Percentiles rank a stretch among this genome's conserved stretches.
Conservation (phyloP, 2,113 vertebrate genomes). For the Motacilla tschutschensis region DNA sequence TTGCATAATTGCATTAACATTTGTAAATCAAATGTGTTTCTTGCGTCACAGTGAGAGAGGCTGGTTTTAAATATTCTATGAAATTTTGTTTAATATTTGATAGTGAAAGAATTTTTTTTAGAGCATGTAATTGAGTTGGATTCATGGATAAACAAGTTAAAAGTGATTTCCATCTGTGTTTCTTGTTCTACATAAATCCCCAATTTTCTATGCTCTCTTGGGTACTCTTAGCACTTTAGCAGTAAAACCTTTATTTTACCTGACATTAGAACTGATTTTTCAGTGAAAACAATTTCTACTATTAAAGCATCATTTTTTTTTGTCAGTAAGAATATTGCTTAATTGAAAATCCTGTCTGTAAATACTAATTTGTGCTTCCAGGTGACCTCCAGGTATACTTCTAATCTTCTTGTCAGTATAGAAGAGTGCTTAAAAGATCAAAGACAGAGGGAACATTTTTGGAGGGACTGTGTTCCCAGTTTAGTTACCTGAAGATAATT, state of each 20-base stretch:
- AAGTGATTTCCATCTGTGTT: conserved; percentile 21
- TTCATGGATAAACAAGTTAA: conserved; percentile 31
- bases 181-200: conserved; percentile 12
- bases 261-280: background rate
- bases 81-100: conserved; percentile 26
- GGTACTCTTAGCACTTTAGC: background rate
- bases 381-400: background rate
- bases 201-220: conserved; percentile 6
- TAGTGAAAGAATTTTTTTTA: conserved; percentile 18
- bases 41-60: background rate
- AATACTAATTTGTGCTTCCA: background rate
- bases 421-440: background rate
- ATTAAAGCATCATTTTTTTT: background rate
- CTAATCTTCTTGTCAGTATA: background rate
- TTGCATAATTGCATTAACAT: conserved; percentile 23
- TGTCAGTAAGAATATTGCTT: background rate
- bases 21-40: background rate
- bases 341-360: background rate
- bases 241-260: background rate
- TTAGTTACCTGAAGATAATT: background rate
- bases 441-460: background rate
- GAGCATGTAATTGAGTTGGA: conserved; percentile 13
- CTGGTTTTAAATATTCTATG: conserved; percentile 3
- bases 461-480: background rate
- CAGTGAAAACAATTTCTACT: background rate